phyloP scores from a whole-genome alignment of 2,113 vertebrate genomes.

The Pantherophis guttatus region DNA sequence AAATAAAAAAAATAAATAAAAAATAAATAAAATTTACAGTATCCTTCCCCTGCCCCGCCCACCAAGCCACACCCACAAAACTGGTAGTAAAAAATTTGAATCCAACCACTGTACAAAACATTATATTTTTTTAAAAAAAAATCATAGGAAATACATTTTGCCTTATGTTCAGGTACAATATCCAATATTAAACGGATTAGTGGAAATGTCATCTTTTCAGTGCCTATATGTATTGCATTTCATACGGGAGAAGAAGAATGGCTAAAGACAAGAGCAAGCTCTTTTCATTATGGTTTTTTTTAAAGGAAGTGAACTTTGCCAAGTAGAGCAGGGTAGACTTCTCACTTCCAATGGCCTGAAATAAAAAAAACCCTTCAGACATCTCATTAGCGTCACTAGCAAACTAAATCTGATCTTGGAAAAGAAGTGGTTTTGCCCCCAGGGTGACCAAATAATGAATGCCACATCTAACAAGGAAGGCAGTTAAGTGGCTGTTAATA shows the following conservation, averaged over 20 bases:
- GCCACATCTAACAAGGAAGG: slow-evolving; percentile 21
- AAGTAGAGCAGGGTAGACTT: neutral
- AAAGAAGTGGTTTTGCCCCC: neutral
- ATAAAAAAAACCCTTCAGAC: neutral
- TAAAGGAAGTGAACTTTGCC: neutral
- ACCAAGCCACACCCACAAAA: no score
- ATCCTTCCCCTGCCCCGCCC: no score
- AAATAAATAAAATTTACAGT: no score
- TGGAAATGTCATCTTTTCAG: slow-evolving; percentile 36
- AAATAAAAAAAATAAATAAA: no score
- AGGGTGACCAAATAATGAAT: neutral
- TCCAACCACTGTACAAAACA: neutral
- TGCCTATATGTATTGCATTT: slow-evolving; percentile 26
- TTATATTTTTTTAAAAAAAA: neutral
- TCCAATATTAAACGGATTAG: slow-evolving; percentile 37
- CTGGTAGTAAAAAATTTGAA: no score
- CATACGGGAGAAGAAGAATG: slow-evolving; percentile 13
- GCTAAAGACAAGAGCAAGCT: slow-evolving; percentile 18
- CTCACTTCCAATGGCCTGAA: rapidly evolving
- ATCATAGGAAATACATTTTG: neutral
- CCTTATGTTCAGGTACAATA: slow-evolving; percentile 25
- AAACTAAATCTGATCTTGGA: slow-evolving; percentile 6
- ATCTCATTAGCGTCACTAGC: slow-evolving; percentile 12
- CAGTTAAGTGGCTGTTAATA: slow-evolving; percentile 31
- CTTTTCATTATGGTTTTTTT: slow-evolving; percentile 11